These are phyloP conservation scores for Petrocephalus microphthalmus DNA, from an alignment of 2,113 vertebrate genomes.

Conservation along the genomic window DNA sequence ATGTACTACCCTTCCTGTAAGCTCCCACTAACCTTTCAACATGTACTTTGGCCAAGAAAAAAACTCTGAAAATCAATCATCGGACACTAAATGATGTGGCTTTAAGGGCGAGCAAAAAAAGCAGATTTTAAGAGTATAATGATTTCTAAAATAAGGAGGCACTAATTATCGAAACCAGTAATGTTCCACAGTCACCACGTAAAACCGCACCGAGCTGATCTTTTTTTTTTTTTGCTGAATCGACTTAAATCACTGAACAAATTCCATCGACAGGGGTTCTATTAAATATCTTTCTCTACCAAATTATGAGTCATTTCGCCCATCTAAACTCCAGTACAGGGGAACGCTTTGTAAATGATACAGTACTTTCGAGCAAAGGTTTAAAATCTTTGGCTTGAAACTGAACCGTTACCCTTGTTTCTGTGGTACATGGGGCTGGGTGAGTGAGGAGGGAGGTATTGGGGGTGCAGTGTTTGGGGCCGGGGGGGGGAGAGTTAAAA, in stretches of 20 bases:
- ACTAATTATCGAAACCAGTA: conserved; percentile 53
- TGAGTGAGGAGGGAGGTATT: conserved; percentile 16
- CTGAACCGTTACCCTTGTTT: conserved; percentile 44
- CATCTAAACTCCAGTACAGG: conserved; percentile 50
- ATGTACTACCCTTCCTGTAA: not conserved
- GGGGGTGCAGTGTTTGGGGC: not conserved
- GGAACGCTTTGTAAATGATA: conserved; percentile 61
- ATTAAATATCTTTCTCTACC: conserved; percentile 30
- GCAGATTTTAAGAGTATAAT: conserved; percentile 40
- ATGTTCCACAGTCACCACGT: conserved; percentile 42
- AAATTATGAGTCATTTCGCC: conserved; percentile 53
- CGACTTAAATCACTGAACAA: conserved; percentile 38
- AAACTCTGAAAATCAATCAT: conserved; percentile 35
- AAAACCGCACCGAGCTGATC: conserved; percentile 32
- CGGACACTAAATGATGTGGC: conserved; percentile 27
- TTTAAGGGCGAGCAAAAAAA: conserved; percentile 37
- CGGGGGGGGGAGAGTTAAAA: not conserved
- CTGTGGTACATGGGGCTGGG: conserved; percentile 50
- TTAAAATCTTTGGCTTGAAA: conserved; percentile 54
- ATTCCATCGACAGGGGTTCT: conserved; percentile 25
- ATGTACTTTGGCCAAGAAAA: conserved; percentile 34
- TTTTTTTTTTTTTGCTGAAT: conserved; percentile 22
- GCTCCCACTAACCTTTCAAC: conserved; percentile 37
- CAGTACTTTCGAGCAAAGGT: conserved; percentile 41
- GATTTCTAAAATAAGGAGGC: conserved; percentile 49